Evolutionary conservation across 2,113 vertebrate species (phyloP).

Genomic region (Hemichromis elongatus): DNA sequence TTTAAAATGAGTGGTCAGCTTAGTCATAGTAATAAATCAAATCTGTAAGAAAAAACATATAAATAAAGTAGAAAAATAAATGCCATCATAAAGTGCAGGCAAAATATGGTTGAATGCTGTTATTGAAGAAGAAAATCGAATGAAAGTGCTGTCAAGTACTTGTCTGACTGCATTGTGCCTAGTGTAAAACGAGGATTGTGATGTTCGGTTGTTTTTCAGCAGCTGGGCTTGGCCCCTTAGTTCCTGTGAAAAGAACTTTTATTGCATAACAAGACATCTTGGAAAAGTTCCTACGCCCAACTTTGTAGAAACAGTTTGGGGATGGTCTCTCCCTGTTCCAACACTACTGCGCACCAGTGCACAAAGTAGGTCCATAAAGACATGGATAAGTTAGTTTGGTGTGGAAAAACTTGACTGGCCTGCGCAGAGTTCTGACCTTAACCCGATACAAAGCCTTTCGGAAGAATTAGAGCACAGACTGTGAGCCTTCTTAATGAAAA

Average conservation of each 20-base stretch:
- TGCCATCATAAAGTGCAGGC: no score
- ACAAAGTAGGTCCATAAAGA: neutral
- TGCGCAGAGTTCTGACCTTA: neutral
- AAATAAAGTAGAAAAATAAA: no score
- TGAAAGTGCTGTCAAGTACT: neutral
- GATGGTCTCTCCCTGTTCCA: neutral
- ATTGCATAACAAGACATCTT: neutral
- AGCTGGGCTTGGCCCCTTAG: neutral
- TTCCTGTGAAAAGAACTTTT: neutral
- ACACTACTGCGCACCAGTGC: neutral
- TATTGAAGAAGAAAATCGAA: neutral
- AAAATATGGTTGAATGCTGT: neutral
- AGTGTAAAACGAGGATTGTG: neutral
- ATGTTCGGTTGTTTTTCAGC: neutral
- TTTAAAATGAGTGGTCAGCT: no score
- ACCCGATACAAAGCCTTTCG: neutral
- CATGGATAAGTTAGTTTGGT: neutral
- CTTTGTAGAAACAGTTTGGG: neutral
- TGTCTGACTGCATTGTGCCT: neutral
- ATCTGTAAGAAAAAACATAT: no score
- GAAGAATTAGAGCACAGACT: neutral
- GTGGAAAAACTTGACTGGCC: neutral
- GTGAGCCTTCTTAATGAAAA: neutral
- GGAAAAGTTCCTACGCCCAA: neutral
- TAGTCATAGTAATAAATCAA: no score